phyloP scores from a whole-genome alignment of 2,797 vertebrate species.

The Liparis tanakae region DNA sequence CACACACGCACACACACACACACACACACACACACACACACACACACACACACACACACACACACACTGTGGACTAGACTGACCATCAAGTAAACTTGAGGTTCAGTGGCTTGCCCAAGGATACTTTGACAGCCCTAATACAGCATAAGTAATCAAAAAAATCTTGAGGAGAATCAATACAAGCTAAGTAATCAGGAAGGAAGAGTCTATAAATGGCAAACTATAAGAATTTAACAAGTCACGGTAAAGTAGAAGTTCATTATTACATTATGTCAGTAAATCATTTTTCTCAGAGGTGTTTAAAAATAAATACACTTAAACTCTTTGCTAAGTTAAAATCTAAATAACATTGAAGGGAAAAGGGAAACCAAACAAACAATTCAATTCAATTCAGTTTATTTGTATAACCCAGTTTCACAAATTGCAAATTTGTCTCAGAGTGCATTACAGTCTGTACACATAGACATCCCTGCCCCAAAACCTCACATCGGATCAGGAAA shows the following conservation, averaged over 20 bases:
- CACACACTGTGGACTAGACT: neutral
- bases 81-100: neutral
- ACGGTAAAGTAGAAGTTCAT: neutral
- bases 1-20: neutral
- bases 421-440: no score
- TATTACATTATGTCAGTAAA: neutral
- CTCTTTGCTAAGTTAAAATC: neutral
- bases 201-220: constrained; percentile 5
- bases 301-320: neutral
- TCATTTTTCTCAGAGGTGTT: neutral
- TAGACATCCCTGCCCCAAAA: no score
- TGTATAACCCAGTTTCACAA: no score
- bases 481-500: no score
- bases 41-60: neutral
- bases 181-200: constrained; percentile 18
- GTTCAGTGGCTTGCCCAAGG: neutral
- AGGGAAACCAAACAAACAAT: neutral
- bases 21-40: neutral
- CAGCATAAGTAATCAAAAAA: neutral
- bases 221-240: neutral
- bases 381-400: no score
- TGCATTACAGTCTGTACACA: no score
- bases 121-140: neutral
- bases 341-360: constrained; percentile 6
- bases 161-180: constrained; percentile 7